phyloP scores from a whole-genome alignment of 2,113 vertebrate species.

The Nibea coibor region DNA sequence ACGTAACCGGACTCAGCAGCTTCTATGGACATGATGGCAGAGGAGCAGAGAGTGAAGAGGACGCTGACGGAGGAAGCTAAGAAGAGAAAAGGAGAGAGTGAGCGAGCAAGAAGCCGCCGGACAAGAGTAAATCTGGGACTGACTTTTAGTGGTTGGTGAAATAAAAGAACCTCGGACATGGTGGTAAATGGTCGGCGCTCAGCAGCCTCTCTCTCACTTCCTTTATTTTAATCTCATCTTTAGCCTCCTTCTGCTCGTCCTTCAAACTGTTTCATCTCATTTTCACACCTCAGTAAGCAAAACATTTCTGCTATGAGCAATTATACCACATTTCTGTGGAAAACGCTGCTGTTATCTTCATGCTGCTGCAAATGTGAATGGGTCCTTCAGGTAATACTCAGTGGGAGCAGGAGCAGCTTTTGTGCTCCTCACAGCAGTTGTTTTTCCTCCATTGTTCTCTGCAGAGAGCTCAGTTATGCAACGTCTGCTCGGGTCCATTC shows the following conservation, averaged over 20 bases:
- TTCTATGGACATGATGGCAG: no score
- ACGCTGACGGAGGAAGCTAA: no score
- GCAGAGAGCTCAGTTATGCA: constrained; percentile 56
- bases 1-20: no score
- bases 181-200: no score
- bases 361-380: constrained; percentile 50
- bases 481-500: constrained; percentile 30
- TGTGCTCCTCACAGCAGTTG: constrained; percentile 36
- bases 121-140: no score
- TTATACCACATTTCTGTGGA: constrained; percentile 17
- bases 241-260: background rate
- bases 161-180: no score
- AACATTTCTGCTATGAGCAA: constrained; percentile 11
- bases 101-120: no score
- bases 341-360: constrained; percentile 17
- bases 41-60: no score
- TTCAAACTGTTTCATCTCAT: background rate
- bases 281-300: constrained; percentile 27
- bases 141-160: no score
- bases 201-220: background rate
- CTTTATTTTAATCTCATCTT: background rate
- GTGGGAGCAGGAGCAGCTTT: constrained; percentile 49
- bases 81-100: no score
- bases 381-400: constrained; percentile 59
- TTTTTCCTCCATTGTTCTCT: constrained; percentile 49